These are phyloP conservation scores for Halictus ligatus DNA, from an alignment of 2,888 invertebrate species.

Conservation along the genomic window DNA sequence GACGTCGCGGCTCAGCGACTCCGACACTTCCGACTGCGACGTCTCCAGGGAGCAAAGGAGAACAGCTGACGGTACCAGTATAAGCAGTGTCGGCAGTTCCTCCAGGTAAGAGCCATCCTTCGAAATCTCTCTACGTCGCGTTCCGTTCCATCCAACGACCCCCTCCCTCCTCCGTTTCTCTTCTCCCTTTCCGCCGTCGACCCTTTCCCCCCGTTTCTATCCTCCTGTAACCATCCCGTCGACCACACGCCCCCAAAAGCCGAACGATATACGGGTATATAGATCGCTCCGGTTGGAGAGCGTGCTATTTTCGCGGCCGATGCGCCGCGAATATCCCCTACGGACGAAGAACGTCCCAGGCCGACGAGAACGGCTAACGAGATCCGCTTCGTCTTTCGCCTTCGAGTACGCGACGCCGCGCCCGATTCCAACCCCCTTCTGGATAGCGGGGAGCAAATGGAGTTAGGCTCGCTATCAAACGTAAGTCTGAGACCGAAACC, in stretches of 20 bases:
- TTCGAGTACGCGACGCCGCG: constrained; percentile 13
- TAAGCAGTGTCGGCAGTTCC: constrained; percentile 96
- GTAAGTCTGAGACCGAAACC: constrained; percentile 32
- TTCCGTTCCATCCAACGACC: constrained; percentile 23
- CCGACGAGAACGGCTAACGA: constrained; percentile 31
- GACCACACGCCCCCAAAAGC: neutral
- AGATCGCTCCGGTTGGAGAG: constrained; percentile 19
- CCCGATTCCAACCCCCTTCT: neutral
- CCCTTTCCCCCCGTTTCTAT: neutral
- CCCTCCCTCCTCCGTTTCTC: too few relatives aligned
- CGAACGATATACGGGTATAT: constrained; percentile 23
- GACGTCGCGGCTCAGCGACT: constrained; percentile 93
- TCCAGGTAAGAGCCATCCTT: constrained; percentile 87
- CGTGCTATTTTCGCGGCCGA: constrained; percentile 48
- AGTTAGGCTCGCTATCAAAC: constrained; percentile 12
- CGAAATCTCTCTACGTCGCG: constrained; percentile 52
- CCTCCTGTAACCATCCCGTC: neutral
- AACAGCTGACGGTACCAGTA: constrained; percentile 92
- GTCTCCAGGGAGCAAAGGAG: constrained; percentile 85
- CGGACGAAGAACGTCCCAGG: constrained; percentile 15
- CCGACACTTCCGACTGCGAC: constrained; percentile 91
- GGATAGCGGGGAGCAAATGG: neutral
- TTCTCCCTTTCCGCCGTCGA: neutral
- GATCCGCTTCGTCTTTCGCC: constrained; percentile 31
- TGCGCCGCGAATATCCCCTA: constrained; percentile 17